Base-by-base conservation (phyloP, 1,140 invertebrate genomes). In the Heliconius himera region DNA sequence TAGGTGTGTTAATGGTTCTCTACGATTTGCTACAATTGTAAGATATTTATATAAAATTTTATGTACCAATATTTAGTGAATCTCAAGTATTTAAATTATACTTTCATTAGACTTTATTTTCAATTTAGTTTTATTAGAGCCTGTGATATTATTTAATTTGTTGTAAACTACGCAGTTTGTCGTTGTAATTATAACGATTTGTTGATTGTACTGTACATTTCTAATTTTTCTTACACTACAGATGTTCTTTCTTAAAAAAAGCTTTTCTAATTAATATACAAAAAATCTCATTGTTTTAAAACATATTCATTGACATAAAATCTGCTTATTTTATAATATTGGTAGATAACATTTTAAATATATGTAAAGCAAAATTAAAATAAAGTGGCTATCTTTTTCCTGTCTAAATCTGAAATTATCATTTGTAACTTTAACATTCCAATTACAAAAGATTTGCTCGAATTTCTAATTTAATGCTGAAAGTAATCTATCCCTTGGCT, bases 111-210 rank as follows among this genome's bases (percentile, higher is more conserved):
- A 72, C 38, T n/a, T 16, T 72, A n/a, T 72, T 38, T 72, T 36
- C 20, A 49, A 70, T 46, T 3, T 18, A 76, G 18, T 11, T 49
- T 20, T 6, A 8, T 26, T 49, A 76, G 38, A 49, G 56, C 36
- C 74, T 76, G 56, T 76, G 56, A 76, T 76, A 70, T 76, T 76
- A 66, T 76, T 70, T 76, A 76, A 70, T 56, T 76, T 60, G 33
- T 51, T 41, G 22, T 75, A 66, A 66, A 75, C 26, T 74, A 66
- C 1, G 4, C 13, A 26, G 49, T 2, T 26, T n/a, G 22, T 66
- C 26, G 26, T 60, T 22, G 8, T 60, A 60, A n/a, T 60, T 26
- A 26, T 26, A 26, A 13, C 2, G 11, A 41, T 1, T 41, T 41
- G 41, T 41, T 41, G 41, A 41, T 11, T 11, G 41, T 13, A 41